phyloP scores from a whole-genome alignment of 37 sponge, comb jelly and placozoan species.

The Halisarca cf. caerulea region DNA sequence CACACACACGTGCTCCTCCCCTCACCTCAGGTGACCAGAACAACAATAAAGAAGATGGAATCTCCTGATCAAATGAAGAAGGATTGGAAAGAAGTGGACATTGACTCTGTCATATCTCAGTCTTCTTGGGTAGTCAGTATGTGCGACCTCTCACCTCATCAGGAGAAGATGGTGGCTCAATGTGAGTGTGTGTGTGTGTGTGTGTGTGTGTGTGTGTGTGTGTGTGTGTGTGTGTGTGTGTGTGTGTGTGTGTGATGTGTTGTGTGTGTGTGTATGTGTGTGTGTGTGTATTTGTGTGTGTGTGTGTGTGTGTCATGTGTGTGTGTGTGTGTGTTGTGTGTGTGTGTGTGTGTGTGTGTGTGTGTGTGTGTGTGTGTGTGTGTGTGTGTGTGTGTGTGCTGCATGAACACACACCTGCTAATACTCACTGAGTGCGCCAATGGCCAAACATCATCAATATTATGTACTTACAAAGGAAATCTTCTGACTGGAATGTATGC shows the following conservation, averaged over 20 bases:
- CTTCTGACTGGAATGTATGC: too few relatives aligned
- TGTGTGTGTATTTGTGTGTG: background rate
- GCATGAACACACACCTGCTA: too few relatives aligned
- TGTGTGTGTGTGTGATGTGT: background rate
- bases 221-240: too few relatives aligned
- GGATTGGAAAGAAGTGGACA: slow-evolving; percentile 66
- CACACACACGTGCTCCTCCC: background rate
- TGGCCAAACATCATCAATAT: too few relatives aligned
- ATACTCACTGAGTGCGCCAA: too few relatives aligned
- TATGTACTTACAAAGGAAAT: too few relatives aligned
- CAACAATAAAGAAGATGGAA: slow-evolving; percentile 42
- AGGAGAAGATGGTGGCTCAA: slow-evolving; percentile 32
- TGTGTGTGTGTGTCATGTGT: background rate
- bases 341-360: background rate
- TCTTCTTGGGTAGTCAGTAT: slow-evolving; percentile 40
- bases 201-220: too few relatives aligned
- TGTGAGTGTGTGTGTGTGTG: slow-evolving; percentile 45
- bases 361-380: background rate
- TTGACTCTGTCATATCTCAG: slow-evolving; percentile 43
- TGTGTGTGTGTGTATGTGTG: too few relatives aligned
- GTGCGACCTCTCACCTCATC: slow-evolving; percentile 29
- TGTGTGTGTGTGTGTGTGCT: background rate
- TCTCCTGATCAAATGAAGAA: slow-evolving; percentile 42
- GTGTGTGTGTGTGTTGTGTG: slow-evolving; percentile 11
- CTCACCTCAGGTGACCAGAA: slow-evolving; percentile 52